phyloP scores from a whole-genome alignment of 1,140 invertebrate species.

The Phymastichus coffea region DNA sequence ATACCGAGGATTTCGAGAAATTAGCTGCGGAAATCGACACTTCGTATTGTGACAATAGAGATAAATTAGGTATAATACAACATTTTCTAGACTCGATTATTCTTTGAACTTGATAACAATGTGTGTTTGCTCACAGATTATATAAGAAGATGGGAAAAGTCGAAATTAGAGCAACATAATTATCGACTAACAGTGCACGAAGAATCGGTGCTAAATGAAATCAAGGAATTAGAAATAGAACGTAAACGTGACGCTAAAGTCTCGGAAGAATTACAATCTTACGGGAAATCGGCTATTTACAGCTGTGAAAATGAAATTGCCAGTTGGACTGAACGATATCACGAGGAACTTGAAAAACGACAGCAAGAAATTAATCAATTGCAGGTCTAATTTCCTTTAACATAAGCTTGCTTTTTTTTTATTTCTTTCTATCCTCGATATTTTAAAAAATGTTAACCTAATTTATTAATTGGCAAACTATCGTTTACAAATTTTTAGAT shows the following conservation, averaged over 20 bases:
- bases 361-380: slow-evolving; percentile 39
- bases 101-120: background rate
- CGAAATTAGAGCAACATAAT: slow-evolving; percentile 17
- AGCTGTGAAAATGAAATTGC: slow-evolving; percentile 36
- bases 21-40: background rate
- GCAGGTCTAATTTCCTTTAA: slow-evolving; percentile 30
- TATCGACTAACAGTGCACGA: background rate
- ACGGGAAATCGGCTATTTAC: slow-evolving; percentile 27
- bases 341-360: slow-evolving; percentile 34
- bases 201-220: background rate
- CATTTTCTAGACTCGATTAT: background rate
- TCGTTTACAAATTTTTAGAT: too few species aligned
- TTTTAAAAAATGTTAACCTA: too few species aligned
- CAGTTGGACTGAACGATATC: slow-evolving; percentile 37
- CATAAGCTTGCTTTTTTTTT: background rate
- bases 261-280: slow-evolving; percentile 32
- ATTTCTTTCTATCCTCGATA: background rate
- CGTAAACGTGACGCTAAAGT: slow-evolving; percentile 22
- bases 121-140: slow-evolving; percentile 6
- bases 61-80: slow-evolving; percentile 15
- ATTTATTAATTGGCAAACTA: too few species aligned
- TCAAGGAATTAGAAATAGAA: slow-evolving; percentile 11
- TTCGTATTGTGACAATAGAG: slow-evolving; percentile 11
- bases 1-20: background rate
- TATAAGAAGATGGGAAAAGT: slow-evolving; percentile 4